Base-by-base conservation (phyloP, 2,797 vertebrate genomes). In the Tiaroga cobitis region DNA sequence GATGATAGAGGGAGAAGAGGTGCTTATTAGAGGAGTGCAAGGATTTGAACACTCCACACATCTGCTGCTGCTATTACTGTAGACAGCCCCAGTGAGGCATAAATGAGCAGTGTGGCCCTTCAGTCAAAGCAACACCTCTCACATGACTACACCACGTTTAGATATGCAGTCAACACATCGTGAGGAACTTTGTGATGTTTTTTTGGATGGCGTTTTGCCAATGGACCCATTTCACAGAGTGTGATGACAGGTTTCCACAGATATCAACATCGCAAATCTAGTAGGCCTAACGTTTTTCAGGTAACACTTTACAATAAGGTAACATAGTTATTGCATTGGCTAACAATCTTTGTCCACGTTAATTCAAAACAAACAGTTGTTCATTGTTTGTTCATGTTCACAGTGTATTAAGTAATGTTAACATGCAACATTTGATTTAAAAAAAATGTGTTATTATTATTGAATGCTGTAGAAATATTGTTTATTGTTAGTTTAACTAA, bases 1-100 rank as follows among this genome's bases (percentile, higher is more conserved):
- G 85, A 86, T 90, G 88, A 89, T 89, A 79, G 77, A 82, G 82
- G 74, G 78, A 80, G 83, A 86, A 90, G 78, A 82, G 91, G 84
- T 87, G 88, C 87, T 90, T 88, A 90, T 89, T 90, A 90, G 86
- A 88, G 80, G 80, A 81, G 86, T 74, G 84, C 81, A 83, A 86
- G 84, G 87, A 89, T 87, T 85, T 83, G 88, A 88, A 76, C 87
- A 86, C 74, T 88, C 73, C 81, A 85, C 87, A 88, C 87, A 85
- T 87, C 77, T 88, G 63, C 75, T 51, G 82, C 84, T 87, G 86
- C 86, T 85, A 81, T 88, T 87, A 86, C 85, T 82, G 79, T 85
- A 90, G 82, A 84, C 88, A 87, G 88, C 81, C 83, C 76, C 29
- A 69, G 69, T 83, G 81, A 70, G 86, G 80, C 86, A 86, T 74